Conservation (phyloP, 2,113 vertebrate species). For the Sylvia atricapilla region DNA sequence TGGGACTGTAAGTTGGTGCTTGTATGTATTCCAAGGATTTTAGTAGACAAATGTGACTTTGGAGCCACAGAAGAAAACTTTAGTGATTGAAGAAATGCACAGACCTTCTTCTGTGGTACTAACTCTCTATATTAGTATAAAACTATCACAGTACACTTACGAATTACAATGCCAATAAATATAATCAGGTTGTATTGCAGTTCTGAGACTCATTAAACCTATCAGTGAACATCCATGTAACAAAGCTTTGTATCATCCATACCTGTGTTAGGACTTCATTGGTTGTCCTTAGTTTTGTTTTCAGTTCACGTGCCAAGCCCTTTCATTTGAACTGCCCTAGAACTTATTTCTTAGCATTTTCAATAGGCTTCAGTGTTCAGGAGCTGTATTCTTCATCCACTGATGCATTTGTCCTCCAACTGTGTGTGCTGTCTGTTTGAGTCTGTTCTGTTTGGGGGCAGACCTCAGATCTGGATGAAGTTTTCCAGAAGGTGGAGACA, state of each 20-base stretch:
- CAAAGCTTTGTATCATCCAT: background rate
- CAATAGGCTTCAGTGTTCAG: background rate
- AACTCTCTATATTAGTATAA: background rate
- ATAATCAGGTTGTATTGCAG: background rate
- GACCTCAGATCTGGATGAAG: background rate
- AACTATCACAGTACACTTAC: background rate
- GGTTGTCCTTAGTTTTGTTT: background rate
- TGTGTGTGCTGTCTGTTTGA: background rate
- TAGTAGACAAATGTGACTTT: background rate
- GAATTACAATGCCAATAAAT: background rate
- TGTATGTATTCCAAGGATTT: background rate
- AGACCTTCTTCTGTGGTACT: background rate
- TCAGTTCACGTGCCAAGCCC: background rate
- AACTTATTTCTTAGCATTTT: background rate
- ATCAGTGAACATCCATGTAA: background rate
- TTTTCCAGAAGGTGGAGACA: background rate
- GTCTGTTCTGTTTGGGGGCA: background rate
- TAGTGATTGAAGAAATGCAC: background rate
- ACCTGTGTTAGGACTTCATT: fast-evolving
- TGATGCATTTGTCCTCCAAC: background rate
- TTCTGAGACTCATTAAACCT: background rate
- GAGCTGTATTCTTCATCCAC: background rate
- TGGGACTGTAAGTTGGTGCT: background rate
- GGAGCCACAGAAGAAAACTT: background rate
- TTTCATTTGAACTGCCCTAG: background rate